Base-by-base conservation (phyloP, 2,888 invertebrate genomes). In the Cepaea hortensis region DNA sequence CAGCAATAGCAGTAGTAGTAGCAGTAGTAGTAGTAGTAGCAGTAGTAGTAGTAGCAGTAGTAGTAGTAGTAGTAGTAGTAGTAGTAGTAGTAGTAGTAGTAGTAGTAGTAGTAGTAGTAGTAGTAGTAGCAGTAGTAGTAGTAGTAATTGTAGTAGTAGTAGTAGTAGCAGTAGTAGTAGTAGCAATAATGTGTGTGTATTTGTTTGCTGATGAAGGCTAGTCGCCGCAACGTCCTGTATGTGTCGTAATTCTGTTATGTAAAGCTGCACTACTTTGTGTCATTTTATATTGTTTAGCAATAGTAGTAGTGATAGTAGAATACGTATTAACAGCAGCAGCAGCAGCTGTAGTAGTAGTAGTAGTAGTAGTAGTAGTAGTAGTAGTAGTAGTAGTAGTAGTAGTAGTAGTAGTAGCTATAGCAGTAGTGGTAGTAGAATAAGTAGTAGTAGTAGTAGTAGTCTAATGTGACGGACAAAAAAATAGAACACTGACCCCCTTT, bases 401-500 rank as follows among this genome's bases (percentile, higher is more conserved):
- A 77, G 85, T 85, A 85, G 85, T 80, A 85, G 85, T 80, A 80
- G 85, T 70, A 85, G 79, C 65, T 68, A 80, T 20, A 85, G 80
- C 79, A 80, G 85, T 80, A 80, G 85, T 61, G 80, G 85, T 70
- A 85, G 85, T 68, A 80, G 80, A 6, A 80, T 6, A 1, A 80
- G 55, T 0, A 55, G 55, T 2, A 55, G 3, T 2, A 6, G 11
- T 0, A 6, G 55, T 2, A 55, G 55, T 55, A 55, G 11, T 23
- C 1, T 72, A 11, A 72, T 7, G 11, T 11, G 11, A 72, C 3
- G 18, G 7, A 50, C 20, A 18, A 48, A 0, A 0, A 9, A 48
- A 75, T 1, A 1, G 6, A n/a, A 23, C 46, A 89, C 94, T 90
- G 89, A 95, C 95, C 90, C 95, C 95, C 91, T 95, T 95, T 77